Base-by-base conservation (phyloP, 2,888 invertebrate species). In the Arrhopalites spinosus region DNA sequence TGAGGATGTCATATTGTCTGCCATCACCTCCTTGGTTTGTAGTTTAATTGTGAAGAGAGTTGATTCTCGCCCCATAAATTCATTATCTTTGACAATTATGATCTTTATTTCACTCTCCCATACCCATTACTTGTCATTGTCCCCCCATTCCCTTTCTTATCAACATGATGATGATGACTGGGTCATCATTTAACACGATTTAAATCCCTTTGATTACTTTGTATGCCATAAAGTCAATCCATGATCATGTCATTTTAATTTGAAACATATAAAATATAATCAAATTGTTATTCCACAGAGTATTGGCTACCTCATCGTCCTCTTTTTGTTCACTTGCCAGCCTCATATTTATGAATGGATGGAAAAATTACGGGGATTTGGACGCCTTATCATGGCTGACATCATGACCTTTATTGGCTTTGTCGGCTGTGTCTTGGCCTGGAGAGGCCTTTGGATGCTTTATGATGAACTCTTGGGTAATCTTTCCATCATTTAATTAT, bases 11-110 rank as follows among this genome's bases (percentile, higher is more conserved):
- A 87, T 87, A 74, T 88, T 88, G 82, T 94, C 94, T 2, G 90
- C 91, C 73, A 90, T 92, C 89, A 90, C 90, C 5, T 95, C 94
- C 66, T 85, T 94, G 87, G 94, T 95, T 25, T 1, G 59, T 59
- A 86, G 91, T 93, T 20, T n/a, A 61, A 63, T 5, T 15, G 20
- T 20, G 11, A 59, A 59, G n/a, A 27, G 11, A 23, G 1, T 30
- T 20, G 3, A 63, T 20, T 64, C 29, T 15, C 64, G 3, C 20
- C 20, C 20, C 20, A 11, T 25, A 25, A 20, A 59, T 25, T 59
- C 20, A 59, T 59, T 59, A 59, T 20, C 3, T 53, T 20, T 53
- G 53, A 20, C 53, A 20, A 53, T 17, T 53, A 8, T 53, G 8
- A 20, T 53, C 5, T 8, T 53, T 53, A 20, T 17, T 17, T 36